Evolutionary conservation across 2,113 vertebrate species (phyloP), one percentile per base, ranked within the genome.

Genomic region (Cebus imitator): DNA sequence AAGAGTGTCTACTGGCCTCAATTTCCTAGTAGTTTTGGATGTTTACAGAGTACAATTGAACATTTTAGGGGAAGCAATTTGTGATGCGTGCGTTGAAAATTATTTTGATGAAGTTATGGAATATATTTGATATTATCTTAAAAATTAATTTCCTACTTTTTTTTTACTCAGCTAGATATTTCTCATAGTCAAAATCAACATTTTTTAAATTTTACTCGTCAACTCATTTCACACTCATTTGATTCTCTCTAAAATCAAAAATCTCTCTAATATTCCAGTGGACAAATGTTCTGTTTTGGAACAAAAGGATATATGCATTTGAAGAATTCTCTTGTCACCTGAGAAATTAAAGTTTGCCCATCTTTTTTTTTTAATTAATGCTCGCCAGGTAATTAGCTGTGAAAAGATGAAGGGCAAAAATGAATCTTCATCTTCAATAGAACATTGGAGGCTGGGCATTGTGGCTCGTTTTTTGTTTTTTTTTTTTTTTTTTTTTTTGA

Each of bases 31-130:
- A 66, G 25, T 91, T 48, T 91, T 90, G 37, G 12, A 1, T 73
- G 58, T 89, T 61, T 91, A 85, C 17, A 79, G 55, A 85, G 64
- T 75, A 75, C 68, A 75, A 68, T 70, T 86, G 58, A 93, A 68
- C n/a, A 68, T 80, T 92, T 91, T 95, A 76, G 64, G n/a, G 50
- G 27, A 82, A 55, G 23, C 61, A 73, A 14, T 21, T 85, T 94
- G 23, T 73, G 30, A 16, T 9, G 1, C n/a, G 48, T 45, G 64
- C 43, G 16, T 76, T 93, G 70, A 88, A 90, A 87, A 79, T 50
- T 68, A 70, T 89, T 89, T 95, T 95, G 75, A 78, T 94, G 50
- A 91, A 86, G 72, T 79, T 35, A 92, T 45, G 43, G 8, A 32
- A 72, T 43, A 5, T 84, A 73, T 72, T 91, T 96, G 52, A n/a